Percentiles rank a stretch among this genome's conserved stretches.
Conservation (phyloP, 2,113 vertebrate genomes). For the Mus spicilegus region DNA sequence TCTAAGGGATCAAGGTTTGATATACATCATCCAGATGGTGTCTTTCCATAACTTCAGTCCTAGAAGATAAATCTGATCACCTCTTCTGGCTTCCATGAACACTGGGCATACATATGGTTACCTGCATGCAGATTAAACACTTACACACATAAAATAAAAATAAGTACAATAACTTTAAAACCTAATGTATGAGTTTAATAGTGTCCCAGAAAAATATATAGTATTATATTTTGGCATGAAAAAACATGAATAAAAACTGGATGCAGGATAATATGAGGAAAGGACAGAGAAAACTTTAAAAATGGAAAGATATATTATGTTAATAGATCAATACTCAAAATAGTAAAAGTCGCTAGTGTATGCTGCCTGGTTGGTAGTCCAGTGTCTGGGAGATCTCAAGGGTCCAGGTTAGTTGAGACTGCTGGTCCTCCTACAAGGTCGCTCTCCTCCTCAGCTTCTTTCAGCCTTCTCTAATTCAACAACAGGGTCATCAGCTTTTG, state of each 20-base stretch:
- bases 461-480: too few relatives aligned
- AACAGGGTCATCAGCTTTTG: too few relatives aligned
- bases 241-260: background rate
- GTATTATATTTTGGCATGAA: background rate
- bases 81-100: background rate
- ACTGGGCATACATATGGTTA: background rate
- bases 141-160: background rate
- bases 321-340: background rate
- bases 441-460: too few relatives aligned
- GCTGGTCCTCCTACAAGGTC: too few relatives aligned
- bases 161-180: background rate
- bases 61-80: background rate
- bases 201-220: background rate
- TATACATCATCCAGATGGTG: background rate
- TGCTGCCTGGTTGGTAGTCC: too few relatives aligned
- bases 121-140: background rate
- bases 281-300: background rate
- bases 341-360: background rate
- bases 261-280: background rate
- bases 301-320: background rate
- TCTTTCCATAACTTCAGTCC: background rate
- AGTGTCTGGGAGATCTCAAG: too few relatives aligned
- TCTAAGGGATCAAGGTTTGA: background rate
- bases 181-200: background rate
- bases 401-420: too few relatives aligned